These are phyloP conservation scores for Lycocorax pyrrhopterus DNA, from an alignment of 2,113 vertebrate species.

Conservation along the genomic window DNA sequence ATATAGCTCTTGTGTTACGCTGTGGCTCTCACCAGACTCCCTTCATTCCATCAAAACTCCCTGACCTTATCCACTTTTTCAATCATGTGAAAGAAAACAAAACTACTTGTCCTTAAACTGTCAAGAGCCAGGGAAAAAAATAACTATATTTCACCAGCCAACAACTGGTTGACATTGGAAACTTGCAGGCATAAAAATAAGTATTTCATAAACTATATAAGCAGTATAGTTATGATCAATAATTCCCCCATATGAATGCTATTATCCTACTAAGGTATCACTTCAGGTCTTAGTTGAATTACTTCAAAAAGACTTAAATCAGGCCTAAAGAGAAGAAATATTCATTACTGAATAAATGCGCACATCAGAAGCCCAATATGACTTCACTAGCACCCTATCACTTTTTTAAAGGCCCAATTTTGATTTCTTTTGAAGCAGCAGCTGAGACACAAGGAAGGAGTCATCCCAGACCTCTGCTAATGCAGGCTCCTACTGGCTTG, in stretches of 20 bases:
- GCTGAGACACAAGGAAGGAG: background rate
- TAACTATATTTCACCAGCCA: background rate
- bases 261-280: background rate
- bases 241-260: background rate
- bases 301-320: background rate
- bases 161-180: background rate
- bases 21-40: background rate
- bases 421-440: background rate
- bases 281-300: background rate
- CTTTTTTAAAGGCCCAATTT: background rate
- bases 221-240: background rate
- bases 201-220: background rate
- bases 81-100: background rate
- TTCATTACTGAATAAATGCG: background rate
- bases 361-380: background rate
- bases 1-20: background rate
- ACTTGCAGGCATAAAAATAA: background rate
- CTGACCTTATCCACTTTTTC: background rate
- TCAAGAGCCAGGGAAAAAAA: background rate
- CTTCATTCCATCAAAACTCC: background rate
- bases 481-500: background rate
- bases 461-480: background rate
- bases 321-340: background rate
- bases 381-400: background rate
- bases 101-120: background rate